Conservation (phyloP, 1,140 invertebrate species). For the Papilio polytes region DNA sequence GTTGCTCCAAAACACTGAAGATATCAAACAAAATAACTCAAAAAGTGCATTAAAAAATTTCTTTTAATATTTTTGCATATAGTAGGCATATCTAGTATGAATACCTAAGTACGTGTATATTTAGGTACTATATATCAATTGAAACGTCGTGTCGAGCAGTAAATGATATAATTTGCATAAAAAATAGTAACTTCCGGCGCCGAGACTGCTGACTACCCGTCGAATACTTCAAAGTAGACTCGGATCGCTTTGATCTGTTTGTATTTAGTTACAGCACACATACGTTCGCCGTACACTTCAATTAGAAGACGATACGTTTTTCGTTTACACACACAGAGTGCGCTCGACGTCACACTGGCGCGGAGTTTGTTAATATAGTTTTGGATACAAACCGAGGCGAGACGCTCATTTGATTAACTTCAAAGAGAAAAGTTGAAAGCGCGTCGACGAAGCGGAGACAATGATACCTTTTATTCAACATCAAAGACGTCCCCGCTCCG, state of each 20-base stretch:
- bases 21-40: no score
- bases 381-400: constrained; percentile 68
- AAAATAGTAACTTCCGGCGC: constrained; percentile 60
- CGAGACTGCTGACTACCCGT: constrained; percentile 43
- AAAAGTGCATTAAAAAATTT: no score
- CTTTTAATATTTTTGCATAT: no score
- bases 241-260: constrained; percentile 74
- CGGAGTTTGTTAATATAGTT: constrained; percentile 72
- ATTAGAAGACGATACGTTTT: constrained; percentile 70
- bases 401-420: constrained; percentile 79
- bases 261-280: constrained; percentile 72
- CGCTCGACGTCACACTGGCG: constrained; percentile 41
- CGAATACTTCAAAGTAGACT: constrained; percentile 72
- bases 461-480: constrained; percentile 81
- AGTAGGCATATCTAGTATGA: no score
- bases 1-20: no score
- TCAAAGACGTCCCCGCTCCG: constrained; percentile 71
- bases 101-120: background rate
- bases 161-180: constrained; percentile 44
- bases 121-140: background rate
- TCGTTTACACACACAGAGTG: constrained; percentile 61
- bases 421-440: constrained; percentile 79
- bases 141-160: background rate
- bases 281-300: constrained; percentile 64
- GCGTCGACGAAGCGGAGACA: constrained; percentile 76